Base-by-base conservation (phyloP, 2,113 vertebrate species). In the Anolis sagrei region DNA sequence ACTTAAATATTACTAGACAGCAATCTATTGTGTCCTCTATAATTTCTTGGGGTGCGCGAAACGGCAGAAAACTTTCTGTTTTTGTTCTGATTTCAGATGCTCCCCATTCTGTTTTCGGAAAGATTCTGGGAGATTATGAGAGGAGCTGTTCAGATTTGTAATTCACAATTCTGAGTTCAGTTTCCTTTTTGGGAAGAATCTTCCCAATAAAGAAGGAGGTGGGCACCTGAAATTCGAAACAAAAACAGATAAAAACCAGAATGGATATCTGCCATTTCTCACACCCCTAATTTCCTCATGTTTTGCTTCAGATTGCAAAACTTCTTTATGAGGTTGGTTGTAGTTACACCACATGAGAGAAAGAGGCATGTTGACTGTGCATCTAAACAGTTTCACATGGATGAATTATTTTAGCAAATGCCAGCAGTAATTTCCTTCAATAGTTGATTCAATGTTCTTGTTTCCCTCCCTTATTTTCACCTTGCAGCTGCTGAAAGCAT, bases 361-460 rank as follows among this genome's bases (percentile, higher is more conserved):
- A 48, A 62, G n/a, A 3, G 34, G 48, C 66, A 39, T 83, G 75
- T 51, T 73, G 84, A 79, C 18, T 83, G 32, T 66, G 72, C 21
- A 78, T 62, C 51, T 66, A 73, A 83, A 74, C 64, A 18, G 68
- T 54, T 70, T 78, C 23, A 36, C 32, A 79, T 14, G 29, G 54
- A 86, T 79, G 69, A 48, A 85, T 85, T 85, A 79, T 78, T 51
- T 69, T 48, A 58, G 14, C 61, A 81, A 69, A 76, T 36, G 18
- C 76, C 76, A 79, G 36, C 23, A 73, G 66, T 34, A 78, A 49
- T 79, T 79, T 72, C 51, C 68, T 83, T 73, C 36, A 73, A 19
- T 73, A 23, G 44, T 36, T 83, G 39, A 39, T 64, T 87, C 64
- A 87, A 54, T 29, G 76, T 39, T 61, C 18, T 36, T 3, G 27